Evolutionary conservation across 2,113 vertebrate species (phyloP).

Genomic region (Oenanthe oenanthe): DNA sequence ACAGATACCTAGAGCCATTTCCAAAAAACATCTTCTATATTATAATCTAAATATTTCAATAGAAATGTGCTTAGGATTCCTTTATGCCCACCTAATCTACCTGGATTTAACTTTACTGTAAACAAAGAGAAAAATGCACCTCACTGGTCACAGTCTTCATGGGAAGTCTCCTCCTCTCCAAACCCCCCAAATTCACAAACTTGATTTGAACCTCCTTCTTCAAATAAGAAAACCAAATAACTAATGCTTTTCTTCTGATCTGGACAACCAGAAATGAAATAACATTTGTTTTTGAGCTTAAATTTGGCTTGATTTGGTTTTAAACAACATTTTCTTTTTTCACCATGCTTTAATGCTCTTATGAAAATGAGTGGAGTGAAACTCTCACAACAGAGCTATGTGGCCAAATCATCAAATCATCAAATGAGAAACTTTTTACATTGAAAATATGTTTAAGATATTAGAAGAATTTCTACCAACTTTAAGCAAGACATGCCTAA

Average conservation of each 20-base stretch:
- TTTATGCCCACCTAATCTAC: background rate
- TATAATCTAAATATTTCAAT: background rate
- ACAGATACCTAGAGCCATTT: background rate
- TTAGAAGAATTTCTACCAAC: background rate
- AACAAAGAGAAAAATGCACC: background rate
- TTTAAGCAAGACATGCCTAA: background rate
- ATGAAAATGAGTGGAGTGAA: background rate
- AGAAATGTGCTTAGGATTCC: background rate
- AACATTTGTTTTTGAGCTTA: background rate
- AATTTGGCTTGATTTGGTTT: background rate
- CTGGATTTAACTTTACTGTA: background rate
- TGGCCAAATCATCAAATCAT: background rate
- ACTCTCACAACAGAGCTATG: background rate
- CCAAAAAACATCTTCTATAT: background rate
- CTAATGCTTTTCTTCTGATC: background rate
- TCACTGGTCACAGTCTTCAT: background rate
- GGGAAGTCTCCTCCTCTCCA: background rate
- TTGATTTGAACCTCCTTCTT: background rate
- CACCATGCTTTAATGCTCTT: background rate
- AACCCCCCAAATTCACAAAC: rapidly evolving
- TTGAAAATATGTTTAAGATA: background rate
- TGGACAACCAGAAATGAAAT: background rate
- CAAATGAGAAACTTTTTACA: background rate
- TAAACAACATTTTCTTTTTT: background rate
- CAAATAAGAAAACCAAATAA: background rate